Conservation (phyloP, 2,113 vertebrate species). For the Cricetomys ansorgei region DNA sequence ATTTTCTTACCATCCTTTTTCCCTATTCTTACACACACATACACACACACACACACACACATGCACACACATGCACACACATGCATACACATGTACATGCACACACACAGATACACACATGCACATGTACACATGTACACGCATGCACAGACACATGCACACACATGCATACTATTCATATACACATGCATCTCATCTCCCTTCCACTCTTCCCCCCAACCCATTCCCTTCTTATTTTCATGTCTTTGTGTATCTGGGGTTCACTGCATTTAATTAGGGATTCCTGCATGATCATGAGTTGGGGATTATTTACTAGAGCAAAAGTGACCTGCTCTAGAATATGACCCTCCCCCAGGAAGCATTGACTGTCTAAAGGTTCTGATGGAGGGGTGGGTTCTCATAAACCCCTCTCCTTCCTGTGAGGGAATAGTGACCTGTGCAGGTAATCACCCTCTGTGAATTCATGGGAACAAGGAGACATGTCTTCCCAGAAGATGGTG, state of each 20-base stretch:
- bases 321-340: neutral
- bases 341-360: neutral
- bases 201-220: neutral
- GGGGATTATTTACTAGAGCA: neutral
- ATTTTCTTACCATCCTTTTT: neutral
- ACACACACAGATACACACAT: neutral
- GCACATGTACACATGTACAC: no score
- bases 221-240: no score
- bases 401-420: neutral
- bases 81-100: neutral
- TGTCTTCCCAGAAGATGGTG: neutral
- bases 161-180: no score
- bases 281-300: neutral
- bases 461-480: neutral
- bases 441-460: neutral
- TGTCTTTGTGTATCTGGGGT: neutral
- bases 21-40: neutral
- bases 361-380: neutral
- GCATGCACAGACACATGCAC: no score
- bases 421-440: neutral
- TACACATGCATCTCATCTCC: no score
- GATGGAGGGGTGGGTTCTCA: neutral
- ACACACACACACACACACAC: neutral
- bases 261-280: neutral
- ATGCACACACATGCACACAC: neutral